Evolutionary conservation across 2,888 invertebrate species (phyloP), one percentile per base, ranked within the genome.

Genomic region (Bhutanitis thaidina): DNA sequence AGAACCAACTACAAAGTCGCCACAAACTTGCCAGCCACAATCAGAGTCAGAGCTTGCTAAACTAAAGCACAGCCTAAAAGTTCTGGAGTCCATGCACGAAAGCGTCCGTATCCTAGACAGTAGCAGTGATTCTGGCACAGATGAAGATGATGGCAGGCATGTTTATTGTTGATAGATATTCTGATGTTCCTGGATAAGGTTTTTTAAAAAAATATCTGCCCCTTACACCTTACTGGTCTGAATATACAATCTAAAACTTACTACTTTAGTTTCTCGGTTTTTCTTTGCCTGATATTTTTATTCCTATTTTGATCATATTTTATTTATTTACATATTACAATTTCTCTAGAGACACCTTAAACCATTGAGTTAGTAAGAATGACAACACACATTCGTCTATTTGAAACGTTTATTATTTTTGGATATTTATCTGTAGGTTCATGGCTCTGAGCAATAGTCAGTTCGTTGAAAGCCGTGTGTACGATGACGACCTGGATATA

Each of bases 381-480:
- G n/a, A n/a, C n/a, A n/a, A n/a, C n/a, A n/a, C n/a, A n/a, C n/a
- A n/a, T n/a, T n/a, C n/a, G n/a, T n/a, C n/a, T n/a, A n/a, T n/a
- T n/a, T n/a, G n/a, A n/a, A n/a, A n/a, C n/a, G n/a, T n/a, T n/a
- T n/a, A n/a, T n/a, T n/a, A n/a, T n/a, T 27, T 8, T 27, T 27
- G 7, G 7, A 27, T 29, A 16, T 43, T 50, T 14, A 4, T 12
- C 46, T 57, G 51, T 1, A 92, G 93, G 64, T 95, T 96, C 62
- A 92, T 95, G 60, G 94, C 95, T 57, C 80, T 98, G 27, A 95
- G 96, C 43, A 97, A 97, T 82, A 94, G 93, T 32, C 97, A 98
- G 75, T 98, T 98, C 77, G 94, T 98, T 12, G 98, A 98, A 78
- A 97, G 96, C 63, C 82, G 95, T 43, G 95, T 96, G 0, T 94